Percentiles rank a stretch among this genome's conserved stretches.
phyloP scores from a whole-genome alignment of 2,113 vertebrate genomes.

The Haliaeetus leucogaster region DNA sequence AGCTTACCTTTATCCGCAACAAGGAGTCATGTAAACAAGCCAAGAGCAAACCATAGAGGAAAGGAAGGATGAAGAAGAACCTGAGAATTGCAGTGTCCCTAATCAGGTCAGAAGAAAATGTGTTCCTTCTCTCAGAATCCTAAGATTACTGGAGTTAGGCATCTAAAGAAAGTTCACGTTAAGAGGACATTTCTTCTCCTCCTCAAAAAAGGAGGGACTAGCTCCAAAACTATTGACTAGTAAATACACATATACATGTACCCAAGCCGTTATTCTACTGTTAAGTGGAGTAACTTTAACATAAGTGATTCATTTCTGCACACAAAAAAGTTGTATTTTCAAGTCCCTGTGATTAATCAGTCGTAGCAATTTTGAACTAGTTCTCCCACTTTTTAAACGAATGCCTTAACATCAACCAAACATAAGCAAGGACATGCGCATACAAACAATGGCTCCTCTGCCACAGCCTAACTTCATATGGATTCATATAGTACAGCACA shows the following conservation, averaged over 20 bases:
- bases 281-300: not conserved
- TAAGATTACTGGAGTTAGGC: not conserved
- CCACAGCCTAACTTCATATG: not conserved
- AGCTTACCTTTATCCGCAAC: not conserved
- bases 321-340: not conserved
- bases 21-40: not conserved
- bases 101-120: not conserved
- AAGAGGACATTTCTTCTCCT: not conserved
- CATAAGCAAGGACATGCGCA: not conserved
- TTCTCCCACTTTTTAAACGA: not conserved
- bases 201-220: not conserved
- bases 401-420: not conserved
- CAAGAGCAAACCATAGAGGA: not conserved
- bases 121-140: not conserved
- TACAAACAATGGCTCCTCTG: not conserved
- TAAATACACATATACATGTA: not conserved
- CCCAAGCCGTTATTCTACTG: not conserved
- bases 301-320: not conserved
- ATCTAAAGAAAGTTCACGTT: not conserved
- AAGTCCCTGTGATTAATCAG: not conserved
- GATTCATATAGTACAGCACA: not conserved
- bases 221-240: not conserved
- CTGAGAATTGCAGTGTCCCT: not conserved
- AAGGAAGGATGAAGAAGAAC: not conserved
- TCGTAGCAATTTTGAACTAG: not conserved